A percentile compares a stretch with the other conserved stretches of the same genome.
Conservation (phyloP, 2,113 vertebrate genomes). For the Cercopithecus mona region DNA sequence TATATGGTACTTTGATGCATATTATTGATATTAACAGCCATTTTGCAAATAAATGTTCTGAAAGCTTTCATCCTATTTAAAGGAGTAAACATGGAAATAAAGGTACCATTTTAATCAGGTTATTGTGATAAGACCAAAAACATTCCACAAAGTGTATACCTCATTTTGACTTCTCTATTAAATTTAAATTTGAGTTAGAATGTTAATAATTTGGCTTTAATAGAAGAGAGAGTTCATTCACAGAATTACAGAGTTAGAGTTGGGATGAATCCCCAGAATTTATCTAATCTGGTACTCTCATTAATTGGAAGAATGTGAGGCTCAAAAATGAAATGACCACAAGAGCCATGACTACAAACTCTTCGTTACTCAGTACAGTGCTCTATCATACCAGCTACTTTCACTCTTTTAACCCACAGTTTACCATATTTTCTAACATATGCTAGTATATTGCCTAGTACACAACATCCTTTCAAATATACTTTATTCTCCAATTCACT, state of each 20-base stretch:
- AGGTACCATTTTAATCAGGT: conserved; percentile 39
- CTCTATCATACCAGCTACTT: background rate
- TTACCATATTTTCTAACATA: conserved; percentile 15
- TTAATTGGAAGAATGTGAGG: background rate
- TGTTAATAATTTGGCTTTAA: conserved; percentile 29
- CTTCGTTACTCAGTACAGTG: background rate
- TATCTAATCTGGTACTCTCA: background rate
- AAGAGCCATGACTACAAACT: background rate
- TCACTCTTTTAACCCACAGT: conserved; percentile 14
- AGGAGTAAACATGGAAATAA: conserved; percentile 27
- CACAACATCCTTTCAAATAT: conserved; percentile 35
- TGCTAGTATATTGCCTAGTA: background rate
- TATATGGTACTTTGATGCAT: background rate
- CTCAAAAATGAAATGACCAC: background rate
- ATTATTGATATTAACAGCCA: background rate
- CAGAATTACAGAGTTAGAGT: background rate
- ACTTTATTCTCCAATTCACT: conserved; percentile 9
- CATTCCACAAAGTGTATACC: background rate
- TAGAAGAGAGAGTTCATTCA: background rate
- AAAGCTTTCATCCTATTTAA: conserved; percentile 51
- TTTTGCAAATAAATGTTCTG: conserved; percentile 58
- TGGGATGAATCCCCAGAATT: background rate
- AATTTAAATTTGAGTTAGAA: conserved; percentile 35
- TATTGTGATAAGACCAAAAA: conserved; percentile 28
- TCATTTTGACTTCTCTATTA: conserved; percentile 51